Evolutionary conservation across 2,888 invertebrate species (phyloP).

Genomic region (Ellobium chinense): DNA sequence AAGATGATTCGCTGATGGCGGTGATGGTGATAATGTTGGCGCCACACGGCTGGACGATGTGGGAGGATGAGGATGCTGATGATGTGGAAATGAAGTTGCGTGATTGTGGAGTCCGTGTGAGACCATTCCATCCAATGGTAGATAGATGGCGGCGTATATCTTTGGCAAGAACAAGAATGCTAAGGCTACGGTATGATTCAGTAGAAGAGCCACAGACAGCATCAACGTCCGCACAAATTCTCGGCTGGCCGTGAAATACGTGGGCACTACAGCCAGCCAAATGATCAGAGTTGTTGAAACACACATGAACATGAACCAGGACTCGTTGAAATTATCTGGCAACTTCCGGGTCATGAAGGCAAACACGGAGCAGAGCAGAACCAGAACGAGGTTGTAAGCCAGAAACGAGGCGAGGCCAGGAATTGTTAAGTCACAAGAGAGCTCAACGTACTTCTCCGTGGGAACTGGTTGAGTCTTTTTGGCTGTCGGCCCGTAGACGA

Average conservation of each 20-base stretch:
- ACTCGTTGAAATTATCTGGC: conserved; percentile 75
- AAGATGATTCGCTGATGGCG: no score
- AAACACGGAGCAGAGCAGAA: conserved; percentile 63
- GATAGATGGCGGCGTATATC: conserved; percentile 53
- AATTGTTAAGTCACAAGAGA: conserved; percentile 57
- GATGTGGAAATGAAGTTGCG: no score
- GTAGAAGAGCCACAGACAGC: conserved; percentile 52
- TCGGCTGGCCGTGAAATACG: conserved; percentile 60
- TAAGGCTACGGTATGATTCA: conserved; percentile 58
- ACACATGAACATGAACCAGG: conserved; percentile 67
- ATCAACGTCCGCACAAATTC: conserved; percentile 50
- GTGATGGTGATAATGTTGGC: no score
- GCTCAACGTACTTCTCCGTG: conserved; percentile 60
- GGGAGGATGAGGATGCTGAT: no score
- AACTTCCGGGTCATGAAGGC: conserved; percentile 71
- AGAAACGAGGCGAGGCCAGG: conserved; percentile 60
- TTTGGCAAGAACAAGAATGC: conserved; percentile 57
- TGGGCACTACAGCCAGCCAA: conserved; percentile 67
- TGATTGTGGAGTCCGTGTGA: no score
- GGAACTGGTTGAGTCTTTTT: conserved; percentile 45
- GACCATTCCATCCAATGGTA: no score
- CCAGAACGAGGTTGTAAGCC: conserved; percentile 64
- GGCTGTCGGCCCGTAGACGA: conserved; percentile 8
- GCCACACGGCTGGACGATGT: no score
- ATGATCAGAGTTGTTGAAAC: conserved; percentile 69